phyloP scores from a whole-genome alignment of 1,140 invertebrate genomes.

The Zaprionus nigranus region DNA sequence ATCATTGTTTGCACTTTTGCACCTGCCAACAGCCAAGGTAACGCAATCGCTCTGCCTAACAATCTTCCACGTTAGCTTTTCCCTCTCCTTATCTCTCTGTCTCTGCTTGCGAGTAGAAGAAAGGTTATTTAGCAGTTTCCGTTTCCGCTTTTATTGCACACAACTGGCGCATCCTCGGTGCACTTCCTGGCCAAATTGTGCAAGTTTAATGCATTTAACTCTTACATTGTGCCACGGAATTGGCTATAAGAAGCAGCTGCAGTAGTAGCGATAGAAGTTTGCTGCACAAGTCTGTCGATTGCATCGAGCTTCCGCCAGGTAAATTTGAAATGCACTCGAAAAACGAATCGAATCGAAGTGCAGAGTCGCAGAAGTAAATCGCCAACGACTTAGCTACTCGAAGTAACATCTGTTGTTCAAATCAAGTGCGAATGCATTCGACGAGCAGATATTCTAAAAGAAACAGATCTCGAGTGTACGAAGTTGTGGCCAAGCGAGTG shows the following conservation, averaged over 20 bases:
- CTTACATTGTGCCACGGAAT: constrained; percentile 72
- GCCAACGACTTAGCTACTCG: constrained; percentile 21
- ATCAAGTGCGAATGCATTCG: not conserved
- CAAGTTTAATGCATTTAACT: constrained; percentile 81
- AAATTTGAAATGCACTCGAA: constrained; percentile 52
- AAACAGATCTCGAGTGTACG: no score
- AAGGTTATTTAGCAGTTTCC: constrained; percentile 80
- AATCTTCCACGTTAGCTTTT: constrained; percentile 7
- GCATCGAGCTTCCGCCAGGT: constrained; percentile 39
- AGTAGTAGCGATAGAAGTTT: not conserved
- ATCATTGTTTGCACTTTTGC: constrained; percentile 69
- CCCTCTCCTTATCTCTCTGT: constrained; percentile 8
- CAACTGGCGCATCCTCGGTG: constrained; percentile 65
- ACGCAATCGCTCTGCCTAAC: constrained; percentile 24
- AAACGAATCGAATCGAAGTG: constrained; percentile 26
- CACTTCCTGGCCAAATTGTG: constrained; percentile 55
- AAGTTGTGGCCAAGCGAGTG: no score
- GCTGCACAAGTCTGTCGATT: constrained; percentile 32
- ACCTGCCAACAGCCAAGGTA: constrained; percentile 55
- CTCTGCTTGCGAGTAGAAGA: constrained; percentile 46
- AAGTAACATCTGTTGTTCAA: constrained; percentile 24
- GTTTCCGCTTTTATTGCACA: constrained; percentile 69
- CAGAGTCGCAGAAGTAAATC: constrained; percentile 11
- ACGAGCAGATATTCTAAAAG: not conserved
- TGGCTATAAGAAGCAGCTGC: constrained; percentile 52